Evolutionary conservation across 2,797 vertebrate genomes (phyloP), one percentile per base, ranked within the genome.

Genomic region (Botia kubotai): DNA sequence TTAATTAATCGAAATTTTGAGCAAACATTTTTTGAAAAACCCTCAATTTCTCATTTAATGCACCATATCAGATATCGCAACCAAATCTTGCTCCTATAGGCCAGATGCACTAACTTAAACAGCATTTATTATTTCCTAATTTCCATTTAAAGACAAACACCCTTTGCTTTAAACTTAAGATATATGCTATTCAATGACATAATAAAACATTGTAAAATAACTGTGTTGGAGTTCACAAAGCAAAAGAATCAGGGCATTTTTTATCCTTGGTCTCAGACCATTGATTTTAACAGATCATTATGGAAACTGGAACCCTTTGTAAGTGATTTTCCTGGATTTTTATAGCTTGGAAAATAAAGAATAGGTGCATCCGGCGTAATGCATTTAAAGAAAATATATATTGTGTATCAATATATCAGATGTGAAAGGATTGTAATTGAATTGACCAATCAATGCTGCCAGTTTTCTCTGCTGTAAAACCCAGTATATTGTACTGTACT

Each of bases 51-150:
- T 67, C 75, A 77, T 79, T 80, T 85, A 82, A 85, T 72, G 71
- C 84, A 74, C 67, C 79, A 36, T 33, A 66, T 75, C 65, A 65
- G 83, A 82, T 76, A 78, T 75, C 72, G 66, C 76, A 66, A 65
- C 36, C 60, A 58, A 78, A 62, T 78, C 43, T 72, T 66, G 48
- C 82, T 77, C 33, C 69, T 67, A 60, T 77, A 77, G 72, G 29
- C 71, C n/a, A 50, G 71, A 77, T 76, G 72, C 79, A 81, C 82
- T 78, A 81, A 80, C 84, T 83, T 80, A 89, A 87, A 85, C 67
- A 43, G 48, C 77, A 81, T 83, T 77, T 65, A 86, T 87, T 87
- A 81, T 85, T 79, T 62, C 75, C 71, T 73, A 53, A 70, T 62
- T 73, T 53, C 80, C 76, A 81, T 82, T 79, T 67, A 80, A 60